Base-by-base conservation (phyloP, 2,888 invertebrate genomes). In the Lydus trimaculatus region DNA sequence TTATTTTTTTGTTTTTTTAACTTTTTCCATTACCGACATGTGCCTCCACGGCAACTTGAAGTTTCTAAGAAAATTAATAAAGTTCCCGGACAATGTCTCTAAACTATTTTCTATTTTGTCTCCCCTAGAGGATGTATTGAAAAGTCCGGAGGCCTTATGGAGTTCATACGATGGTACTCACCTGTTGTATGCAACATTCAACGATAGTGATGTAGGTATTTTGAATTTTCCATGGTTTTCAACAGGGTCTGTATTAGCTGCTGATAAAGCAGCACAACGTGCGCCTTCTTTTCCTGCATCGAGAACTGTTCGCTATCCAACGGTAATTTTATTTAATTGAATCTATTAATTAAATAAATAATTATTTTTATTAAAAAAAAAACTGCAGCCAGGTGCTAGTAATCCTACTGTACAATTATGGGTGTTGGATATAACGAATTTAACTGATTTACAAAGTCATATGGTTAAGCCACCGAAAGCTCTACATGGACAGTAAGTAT, bases 351-450 rank as follows among this genome's bases (percentile, higher is more conserved):
- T 56, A 28, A 28, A 15, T 28, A 23, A 56, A 56, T 56, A 52
- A 52, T 36, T 36, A 20, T 48, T 63, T 58, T 64, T 5, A 31
- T 23, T 5, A 33, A 17, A 48, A 36, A 61, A 52, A 68, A 70
- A 84, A n/a, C n/a, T n/a, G n/a, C 84, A 92, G 92, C 95, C 96
- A 73, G 96, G 95, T 73, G 92, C 94, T 73, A 88, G 91, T 58
- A 97, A 96, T 88, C 97, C 97, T 23, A 91, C 91, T 81, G 94
- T 94, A 66, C 91, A 90, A 77, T 87, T 97, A 66, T 95, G 93
- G 91, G 89, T 97, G 74, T 89, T 94, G 75, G 91, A 94, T 80
- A 89, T 95, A 71, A 88, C 89, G 75, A 92, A 93, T 84, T 82
- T 89, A 64, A 90, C 90, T 61, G 88, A 89, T 73, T 89, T 91